A percentile compares a stretch with the other conserved stretches of the same genome.
These are phyloP conservation scores for Trogon melanurus DNA, from an alignment of 2,113 vertebrate genomes.

Conservation along the genomic window DNA sequence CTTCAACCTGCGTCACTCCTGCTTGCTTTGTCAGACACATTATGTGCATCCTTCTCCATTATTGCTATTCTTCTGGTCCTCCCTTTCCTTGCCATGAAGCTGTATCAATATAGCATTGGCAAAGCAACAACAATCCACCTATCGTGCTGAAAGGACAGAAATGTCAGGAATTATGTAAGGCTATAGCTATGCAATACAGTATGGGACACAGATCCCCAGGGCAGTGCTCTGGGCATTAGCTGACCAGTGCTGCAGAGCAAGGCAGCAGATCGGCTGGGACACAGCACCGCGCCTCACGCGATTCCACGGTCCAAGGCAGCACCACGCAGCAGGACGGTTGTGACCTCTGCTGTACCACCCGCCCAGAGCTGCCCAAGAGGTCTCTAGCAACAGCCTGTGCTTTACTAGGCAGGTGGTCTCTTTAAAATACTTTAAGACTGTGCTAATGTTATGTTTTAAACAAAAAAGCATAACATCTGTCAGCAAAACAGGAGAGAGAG, in stretches of 20 bases:
- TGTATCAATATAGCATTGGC: not conserved
- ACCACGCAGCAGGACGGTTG: not conserved
- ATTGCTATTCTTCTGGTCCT: not conserved
- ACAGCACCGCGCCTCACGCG: rapidly evolving
- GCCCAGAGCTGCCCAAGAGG: not conserved
- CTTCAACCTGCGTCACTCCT: not conserved
- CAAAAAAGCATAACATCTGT: not conserved
- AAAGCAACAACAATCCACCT: not conserved
- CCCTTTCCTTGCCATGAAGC: not conserved
- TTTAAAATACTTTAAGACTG: not conserved
- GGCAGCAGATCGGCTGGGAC: not conserved
- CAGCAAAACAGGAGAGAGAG: not conserved
- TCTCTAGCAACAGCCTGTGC: not conserved
- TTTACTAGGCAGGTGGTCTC: not conserved
- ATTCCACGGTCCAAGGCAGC: not conserved
- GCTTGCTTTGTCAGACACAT: not conserved
- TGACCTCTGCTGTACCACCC: not conserved
- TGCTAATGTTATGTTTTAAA: not conserved
- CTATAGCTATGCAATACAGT: not conserved
- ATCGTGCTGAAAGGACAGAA: not conserved
- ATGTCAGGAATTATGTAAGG: not conserved
- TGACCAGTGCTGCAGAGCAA: not conserved
- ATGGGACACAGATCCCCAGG: not conserved
- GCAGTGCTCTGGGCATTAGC: not conserved
- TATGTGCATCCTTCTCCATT: not conserved